Percentiles rank a stretch among this genome's conserved stretches.
Conservation (phyloP, 2,113 vertebrate species). For the Callionymus lyra region DNA sequence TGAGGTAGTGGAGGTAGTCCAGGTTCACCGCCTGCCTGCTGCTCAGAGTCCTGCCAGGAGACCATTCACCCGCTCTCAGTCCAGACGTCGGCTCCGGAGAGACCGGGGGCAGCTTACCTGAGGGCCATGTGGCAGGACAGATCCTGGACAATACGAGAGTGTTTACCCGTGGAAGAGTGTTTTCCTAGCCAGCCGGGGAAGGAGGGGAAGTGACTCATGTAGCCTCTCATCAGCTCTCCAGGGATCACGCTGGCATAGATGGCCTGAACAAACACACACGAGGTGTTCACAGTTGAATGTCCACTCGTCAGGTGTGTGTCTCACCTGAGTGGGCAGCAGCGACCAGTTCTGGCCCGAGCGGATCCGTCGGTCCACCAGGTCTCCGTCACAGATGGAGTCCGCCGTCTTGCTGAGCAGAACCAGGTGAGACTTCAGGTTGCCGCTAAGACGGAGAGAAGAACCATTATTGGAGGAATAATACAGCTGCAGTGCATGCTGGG, state of each 20-base stretch:
- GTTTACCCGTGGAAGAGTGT: slow-evolving; percentile 79
- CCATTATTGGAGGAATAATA: background rate
- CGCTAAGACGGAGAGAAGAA: slow-evolving; percentile 48
- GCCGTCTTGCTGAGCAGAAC: slow-evolving; percentile 89
- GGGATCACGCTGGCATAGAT: slow-evolving; percentile 94
- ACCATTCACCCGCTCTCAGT: background rate
- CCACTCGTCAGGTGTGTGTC: background rate
- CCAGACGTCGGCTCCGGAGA: too few relatives aligned
- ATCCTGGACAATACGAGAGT: slow-evolving; percentile 84
- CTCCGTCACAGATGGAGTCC: slow-evolving; percentile 90
- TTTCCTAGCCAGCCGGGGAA: slow-evolving; percentile 96
- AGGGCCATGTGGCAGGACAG: slow-evolving; percentile 87
- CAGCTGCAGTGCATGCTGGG: background rate
- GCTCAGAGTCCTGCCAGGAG: slow-evolving; percentile 68
- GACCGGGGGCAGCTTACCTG: slow-evolving; percentile 62
- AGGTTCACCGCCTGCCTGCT: slow-evolving; percentile 82
- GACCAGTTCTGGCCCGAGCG: slow-evolving; percentile 86
- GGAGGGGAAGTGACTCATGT: slow-evolving; percentile 85
- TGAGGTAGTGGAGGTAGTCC: slow-evolving; percentile 81
- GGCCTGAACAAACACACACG: slow-evolving; percentile 64
- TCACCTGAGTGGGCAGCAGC: slow-evolving; percentile 90
- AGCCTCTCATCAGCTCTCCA: slow-evolving; percentile 91
- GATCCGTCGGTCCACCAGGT: slow-evolving; percentile 86
- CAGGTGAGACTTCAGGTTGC: slow-evolving; percentile 82
- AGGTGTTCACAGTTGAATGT: background rate